Conservation (phyloP, 2,113 vertebrate genomes). For the Chrysochloris asiatica region DNA sequence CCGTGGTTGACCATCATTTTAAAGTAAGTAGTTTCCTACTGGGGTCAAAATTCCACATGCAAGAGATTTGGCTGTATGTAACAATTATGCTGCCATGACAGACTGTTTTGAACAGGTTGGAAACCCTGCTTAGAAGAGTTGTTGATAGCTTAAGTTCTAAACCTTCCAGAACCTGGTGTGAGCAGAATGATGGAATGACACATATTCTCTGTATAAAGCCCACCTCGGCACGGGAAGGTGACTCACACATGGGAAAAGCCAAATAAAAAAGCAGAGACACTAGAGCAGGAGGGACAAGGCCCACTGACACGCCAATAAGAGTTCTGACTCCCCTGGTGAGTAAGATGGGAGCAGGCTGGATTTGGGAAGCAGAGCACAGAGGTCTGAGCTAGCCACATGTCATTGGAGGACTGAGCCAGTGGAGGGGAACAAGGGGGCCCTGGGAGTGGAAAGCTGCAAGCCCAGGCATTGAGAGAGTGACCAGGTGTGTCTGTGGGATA, state of each 20-base stretch:
- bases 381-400: rapidly evolving
- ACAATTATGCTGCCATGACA: too few relatives aligned
- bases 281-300: not conserved
- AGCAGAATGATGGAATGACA: not conserved
- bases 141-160: not conserved
- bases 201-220: not conserved
- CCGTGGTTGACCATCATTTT: too few relatives aligned
- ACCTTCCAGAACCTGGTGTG: not conserved
- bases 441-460: not conserved
- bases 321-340: not conserved
- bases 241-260: not conserved
- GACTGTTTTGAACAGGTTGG: too few relatives aligned
- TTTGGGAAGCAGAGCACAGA: not conserved
- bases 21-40: too few relatives aligned
- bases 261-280: not conserved
- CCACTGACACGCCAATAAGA: not conserved
- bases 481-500: not conserved
- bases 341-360: not conserved
- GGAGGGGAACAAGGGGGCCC: not conserved
- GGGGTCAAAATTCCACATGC: too few relatives aligned
- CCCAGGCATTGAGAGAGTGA: not conserved
- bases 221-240: not conserved
- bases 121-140: not conserved
- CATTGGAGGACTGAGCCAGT: not conserved
- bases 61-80: too few relatives aligned